Evolutionary conservation across 2,113 vertebrate species (phyloP).

Genomic region (Pyrgilauda ruficollis): DNA sequence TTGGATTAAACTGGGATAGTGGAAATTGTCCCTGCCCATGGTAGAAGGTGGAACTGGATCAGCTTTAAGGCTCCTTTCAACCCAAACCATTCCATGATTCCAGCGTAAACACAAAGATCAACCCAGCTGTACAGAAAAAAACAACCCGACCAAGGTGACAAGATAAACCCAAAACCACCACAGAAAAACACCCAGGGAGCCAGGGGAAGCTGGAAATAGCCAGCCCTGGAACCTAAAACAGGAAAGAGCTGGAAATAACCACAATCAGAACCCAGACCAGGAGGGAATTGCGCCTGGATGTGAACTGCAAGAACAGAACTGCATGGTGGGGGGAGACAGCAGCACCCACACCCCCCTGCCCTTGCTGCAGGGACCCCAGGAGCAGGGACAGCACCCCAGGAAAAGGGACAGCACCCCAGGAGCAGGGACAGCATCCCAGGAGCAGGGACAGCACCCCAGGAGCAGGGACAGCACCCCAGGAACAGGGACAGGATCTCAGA

Average conservation of each 20-base stretch:
- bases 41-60: background rate
- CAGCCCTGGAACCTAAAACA: background rate
- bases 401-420: no score
- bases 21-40: background rate
- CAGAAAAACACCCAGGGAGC: fast-evolving
- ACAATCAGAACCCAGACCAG: fast-evolving
- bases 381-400: background rate
- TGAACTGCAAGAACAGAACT: background rate
- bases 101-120: background rate
- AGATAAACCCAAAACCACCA: background rate
- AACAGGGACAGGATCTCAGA: background rate
- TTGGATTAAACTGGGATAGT: background rate
- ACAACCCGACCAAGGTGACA: fast-evolving
- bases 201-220: background rate
- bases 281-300: background rate
- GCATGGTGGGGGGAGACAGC: fast-evolving
- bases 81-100: background rate
- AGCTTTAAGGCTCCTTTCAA: background rate
- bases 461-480: no score
- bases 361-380: background rate
- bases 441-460: no score
- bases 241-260: background rate
- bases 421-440: no score
- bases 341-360: background rate
- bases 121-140: fast-evolving